A percentile compares a stretch with the other conserved stretches of the same genome.
Evolutionary conservation across 2,888 invertebrate species (phyloP).

Genomic region (Oscheius myriophilus): DNA sequence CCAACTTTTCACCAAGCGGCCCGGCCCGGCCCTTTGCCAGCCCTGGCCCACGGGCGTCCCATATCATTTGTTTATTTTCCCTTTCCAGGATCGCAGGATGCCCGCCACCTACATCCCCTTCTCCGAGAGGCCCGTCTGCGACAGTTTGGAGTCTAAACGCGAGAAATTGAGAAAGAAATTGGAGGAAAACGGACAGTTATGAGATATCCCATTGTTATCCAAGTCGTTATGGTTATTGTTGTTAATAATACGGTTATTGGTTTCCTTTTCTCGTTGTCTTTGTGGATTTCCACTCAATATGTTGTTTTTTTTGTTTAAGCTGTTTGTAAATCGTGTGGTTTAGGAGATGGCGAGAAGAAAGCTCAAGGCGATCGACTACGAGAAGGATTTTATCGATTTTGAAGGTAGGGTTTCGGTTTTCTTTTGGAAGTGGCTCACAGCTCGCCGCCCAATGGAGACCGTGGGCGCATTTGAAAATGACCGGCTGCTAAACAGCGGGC

Average conservation of each 20-base stretch:
- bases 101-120: conserved; percentile 52
- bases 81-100: conserved; percentile 47
- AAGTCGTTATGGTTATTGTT: conserved; percentile 11
- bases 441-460: no score
- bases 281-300: not conserved
- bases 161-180: conserved; percentile 46
- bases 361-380: conserved; percentile 45
- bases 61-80: not conserved
- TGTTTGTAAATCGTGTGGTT: not conserved
- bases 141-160: conserved; percentile 53
- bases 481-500: no score
- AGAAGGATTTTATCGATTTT: conserved; percentile 42
- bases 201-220: conserved; percentile 1
- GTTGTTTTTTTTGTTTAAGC: not conserved
- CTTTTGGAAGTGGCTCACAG: no score
- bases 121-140: conserved; percentile 52
- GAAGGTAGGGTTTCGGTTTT: conserved; percentile 40
- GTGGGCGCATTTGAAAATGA: no score
- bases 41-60: no score
- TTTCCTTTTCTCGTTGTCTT: not conserved
- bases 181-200: conserved; percentile 3
- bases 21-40: no score
- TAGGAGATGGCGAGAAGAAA: conserved; percentile 47
- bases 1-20: no score
- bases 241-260: not conserved